phyloP scores from a whole-genome alignment of 2,113 vertebrate genomes.

The Jaculus jaculus region DNA sequence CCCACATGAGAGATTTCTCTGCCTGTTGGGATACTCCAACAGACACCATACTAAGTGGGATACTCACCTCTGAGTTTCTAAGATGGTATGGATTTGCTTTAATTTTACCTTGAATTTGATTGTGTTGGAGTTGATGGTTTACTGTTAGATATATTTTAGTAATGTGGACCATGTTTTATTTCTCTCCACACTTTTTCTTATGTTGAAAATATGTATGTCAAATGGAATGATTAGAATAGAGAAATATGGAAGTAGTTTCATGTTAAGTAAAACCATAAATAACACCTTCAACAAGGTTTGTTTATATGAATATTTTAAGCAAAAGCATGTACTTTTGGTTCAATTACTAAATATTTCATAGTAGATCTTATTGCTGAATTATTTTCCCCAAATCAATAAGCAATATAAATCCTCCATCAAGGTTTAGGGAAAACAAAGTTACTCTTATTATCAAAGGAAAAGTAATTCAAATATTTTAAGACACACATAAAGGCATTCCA shows the following conservation, averaged over 20 bases:
- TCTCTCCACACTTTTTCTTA: slow-evolving; percentile 14
- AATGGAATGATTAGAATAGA: slow-evolving; percentile 7
- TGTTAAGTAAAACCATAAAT: slow-evolving; percentile 33
- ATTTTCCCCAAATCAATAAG: slow-evolving; percentile 1
- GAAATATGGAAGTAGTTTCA: not conserved
- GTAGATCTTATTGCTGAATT: not conserved
- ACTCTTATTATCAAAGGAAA: slow-evolving; percentile 33
- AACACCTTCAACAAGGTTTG: slow-evolving; percentile 29
- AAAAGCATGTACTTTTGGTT: not conserved
- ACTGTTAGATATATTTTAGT: slow-evolving; percentile 46
- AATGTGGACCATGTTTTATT: slow-evolving; percentile 25
- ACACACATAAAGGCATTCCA: slow-evolving; percentile 34
- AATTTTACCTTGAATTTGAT: not conserved
- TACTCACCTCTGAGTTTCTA: not conserved
- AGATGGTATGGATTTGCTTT: not conserved
- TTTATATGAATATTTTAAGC: slow-evolving; percentile 7
- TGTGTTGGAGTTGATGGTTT: not conserved
- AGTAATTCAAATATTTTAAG: slow-evolving; percentile 57
- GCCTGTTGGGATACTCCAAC: not conserved
- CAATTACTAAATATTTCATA: not conserved
- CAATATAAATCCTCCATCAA: not conserved
- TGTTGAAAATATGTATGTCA: not conserved
- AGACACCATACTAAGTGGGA: not conserved
- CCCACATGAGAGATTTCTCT: not conserved
- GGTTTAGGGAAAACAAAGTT: not conserved